These are phyloP conservation scores for Tympanuchus pallidicinctus DNA, from an alignment of 2,113 vertebrate genomes.

Conservation along the genomic window DNA sequence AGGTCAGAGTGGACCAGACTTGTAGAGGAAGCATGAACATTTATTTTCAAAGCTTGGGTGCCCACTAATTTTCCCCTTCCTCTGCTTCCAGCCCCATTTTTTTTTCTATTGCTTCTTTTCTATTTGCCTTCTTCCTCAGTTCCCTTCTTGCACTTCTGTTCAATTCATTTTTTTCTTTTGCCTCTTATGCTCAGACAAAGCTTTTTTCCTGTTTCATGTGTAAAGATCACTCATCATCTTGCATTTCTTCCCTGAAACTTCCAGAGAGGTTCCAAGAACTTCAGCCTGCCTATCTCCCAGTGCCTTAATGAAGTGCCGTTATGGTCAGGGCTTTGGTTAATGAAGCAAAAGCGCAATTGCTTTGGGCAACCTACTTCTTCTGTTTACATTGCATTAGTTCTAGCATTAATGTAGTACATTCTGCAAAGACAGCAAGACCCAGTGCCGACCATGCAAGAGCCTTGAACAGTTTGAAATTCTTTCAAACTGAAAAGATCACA, in stretches of 20 bases:
- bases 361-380: not conserved
- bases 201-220: not conserved
- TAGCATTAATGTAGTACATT: not conserved
- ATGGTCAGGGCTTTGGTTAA: not conserved
- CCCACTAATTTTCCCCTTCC: not conserved
- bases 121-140: not conserved
- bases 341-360: not conserved
- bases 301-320: not conserved
- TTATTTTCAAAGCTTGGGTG: not conserved
- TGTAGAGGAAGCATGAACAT: not conserved
- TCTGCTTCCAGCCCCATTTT: not conserved
- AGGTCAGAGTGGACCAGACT: not conserved
- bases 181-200: not conserved
- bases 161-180: not conserved
- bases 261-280: not conserved
- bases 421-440: not conserved
- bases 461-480: not conserved
- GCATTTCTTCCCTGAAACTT: not conserved
- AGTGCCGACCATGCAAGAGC: rapidly evolving
- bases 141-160: not conserved
- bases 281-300: not conserved
- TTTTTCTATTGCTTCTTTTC: not conserved
- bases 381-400: not conserved
- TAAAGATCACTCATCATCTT: not conserved
- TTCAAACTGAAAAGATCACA: not conserved